Evolutionary conservation across 2,797 vertebrate species (phyloP), one percentile per base, ranked within the genome.

Genomic region (Champsocephalus gunnari): DNA sequence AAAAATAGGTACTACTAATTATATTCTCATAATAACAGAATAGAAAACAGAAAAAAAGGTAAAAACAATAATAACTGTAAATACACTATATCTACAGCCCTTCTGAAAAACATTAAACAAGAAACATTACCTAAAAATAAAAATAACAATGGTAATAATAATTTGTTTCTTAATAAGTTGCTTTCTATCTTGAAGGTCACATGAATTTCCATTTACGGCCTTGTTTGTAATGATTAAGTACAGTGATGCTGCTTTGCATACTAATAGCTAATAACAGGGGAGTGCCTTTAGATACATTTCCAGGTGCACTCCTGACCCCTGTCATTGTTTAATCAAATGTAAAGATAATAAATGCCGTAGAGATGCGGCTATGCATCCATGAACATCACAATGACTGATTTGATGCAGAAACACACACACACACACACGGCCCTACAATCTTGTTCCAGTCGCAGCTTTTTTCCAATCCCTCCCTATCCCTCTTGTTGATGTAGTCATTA

Each of bases 401-500:
- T 67, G 32, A 64, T 57, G 51, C 21, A 55, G 7, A 28, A 13
- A 55, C 24, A 50, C 66, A 41, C 41, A 63, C 34, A 45, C 0
- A 9, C 19, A 16, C 28, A 12, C 64, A n/a, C 41, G 34, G 0
- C 9, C 19, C 12, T 28, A 12, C 64, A n/a, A 28, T n/a, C 19
- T 9, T 13, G 3, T 43, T 41, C 12, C 51, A 43, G 65, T 53
- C 38, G 48, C 45, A 28, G 41, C 13, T 56, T 47, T 66, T 60
- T 77, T 56, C 44, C 66, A 51, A 50, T 80, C 47, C 69, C 21
- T 61, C 2, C 0, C 49, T 38, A 63, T 69, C 44, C 11, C 13
- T 50, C 54, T 63, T 73, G 64, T 82, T 73, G 47, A 64, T 81
- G 41, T 28, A 54, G 75, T 65, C 75, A 68, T 69, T 54, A 62